phyloP scores from a whole-genome alignment of 2,797 vertebrate genomes.

The Sebastes paucispinis region DNA sequence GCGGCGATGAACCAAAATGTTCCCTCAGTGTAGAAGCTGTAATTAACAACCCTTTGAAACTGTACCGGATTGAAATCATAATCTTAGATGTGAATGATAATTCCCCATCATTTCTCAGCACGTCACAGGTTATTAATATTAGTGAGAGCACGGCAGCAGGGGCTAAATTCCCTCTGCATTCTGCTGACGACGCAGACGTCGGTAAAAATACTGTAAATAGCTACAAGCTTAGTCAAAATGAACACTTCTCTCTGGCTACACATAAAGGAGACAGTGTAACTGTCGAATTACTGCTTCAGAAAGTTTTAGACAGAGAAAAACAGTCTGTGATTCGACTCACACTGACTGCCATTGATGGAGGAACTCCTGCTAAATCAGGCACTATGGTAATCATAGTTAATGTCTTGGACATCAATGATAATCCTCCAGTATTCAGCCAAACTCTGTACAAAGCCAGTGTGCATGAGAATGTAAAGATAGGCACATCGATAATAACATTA shows the following conservation, averaged over 20 bases:
- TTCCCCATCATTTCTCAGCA: background rate
- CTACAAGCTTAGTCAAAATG: conserved; percentile 84
- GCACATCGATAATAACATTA: too few relatives aligned
- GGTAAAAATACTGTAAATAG: conserved; percentile 81
- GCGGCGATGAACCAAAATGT: too few relatives aligned
- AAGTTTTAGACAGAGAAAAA: conserved; percentile 74
- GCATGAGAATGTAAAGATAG: too few relatives aligned
- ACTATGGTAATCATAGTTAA: too few relatives aligned
- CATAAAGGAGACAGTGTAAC: conserved; percentile 38
- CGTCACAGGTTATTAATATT: conserved; percentile 30
- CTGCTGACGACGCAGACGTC: conserved; percentile 83
- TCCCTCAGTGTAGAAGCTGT: too few relatives aligned
- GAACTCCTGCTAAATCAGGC: conserved; percentile 61
- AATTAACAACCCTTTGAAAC: too few relatives aligned
- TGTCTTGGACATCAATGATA: too few relatives aligned
- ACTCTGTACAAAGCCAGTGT: too few relatives aligned
- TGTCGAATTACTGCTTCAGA: conserved; percentile 65
- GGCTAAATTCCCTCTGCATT: conserved; percentile 82
- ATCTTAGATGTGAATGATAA: too few relatives aligned
- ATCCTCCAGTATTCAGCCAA: too few relatives aligned
- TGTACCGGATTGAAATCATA: too few relatives aligned
- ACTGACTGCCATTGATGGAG: conserved; percentile 75
- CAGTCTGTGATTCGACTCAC: conserved; percentile 47
- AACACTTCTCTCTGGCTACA: conserved; percentile 81
- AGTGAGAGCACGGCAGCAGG: conserved; percentile 60